Conservation (phyloP, 1,140 invertebrate species). For the Bactericera cockerelli region DNA sequence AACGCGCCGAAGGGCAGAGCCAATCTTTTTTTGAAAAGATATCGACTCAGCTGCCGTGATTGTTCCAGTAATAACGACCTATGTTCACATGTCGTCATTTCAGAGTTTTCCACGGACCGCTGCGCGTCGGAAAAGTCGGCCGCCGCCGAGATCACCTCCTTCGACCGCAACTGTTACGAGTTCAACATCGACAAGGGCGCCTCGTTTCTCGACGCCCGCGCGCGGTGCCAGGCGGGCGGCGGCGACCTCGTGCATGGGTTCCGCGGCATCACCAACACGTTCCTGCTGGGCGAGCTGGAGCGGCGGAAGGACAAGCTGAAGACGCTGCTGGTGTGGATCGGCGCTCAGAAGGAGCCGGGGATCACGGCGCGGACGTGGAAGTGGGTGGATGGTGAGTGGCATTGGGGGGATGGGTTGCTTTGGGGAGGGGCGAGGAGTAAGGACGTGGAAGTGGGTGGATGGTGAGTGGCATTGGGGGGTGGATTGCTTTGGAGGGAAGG, state of each 20-base stretch:
- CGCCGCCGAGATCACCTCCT: slow-evolving; percentile 57
- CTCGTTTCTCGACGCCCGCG: slow-evolving; percentile 59
- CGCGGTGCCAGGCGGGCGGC: slow-evolving; percentile 54
- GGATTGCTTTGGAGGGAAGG: too few species aligned
- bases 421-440: too few species aligned
- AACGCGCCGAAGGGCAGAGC: too few species aligned
- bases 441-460: too few species aligned
- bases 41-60: too few species aligned
- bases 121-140: slow-evolving; percentile 53
- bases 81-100: too few species aligned
- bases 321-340: slow-evolving; percentile 79
- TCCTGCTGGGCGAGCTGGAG: slow-evolving; percentile 64
- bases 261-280: slow-evolving; percentile 32
- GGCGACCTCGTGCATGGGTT: slow-evolving; percentile 67
- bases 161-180: slow-evolving; percentile 76
- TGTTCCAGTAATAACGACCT: too few species aligned
- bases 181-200: slow-evolving; percentile 64
- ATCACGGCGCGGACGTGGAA: slow-evolving; percentile 69
- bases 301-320: slow-evolving; percentile 57
- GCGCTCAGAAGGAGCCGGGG: slow-evolving; percentile 70
- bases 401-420: too few species aligned
- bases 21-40: too few species aligned
- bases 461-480: too few species aligned
- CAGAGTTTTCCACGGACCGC: slow-evolving; percentile 66
- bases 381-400: slow-evolving; percentile 72